Evolutionary conservation across 2,113 vertebrate species (phyloP).

Genomic region (Prietella phreatophila): DNA sequence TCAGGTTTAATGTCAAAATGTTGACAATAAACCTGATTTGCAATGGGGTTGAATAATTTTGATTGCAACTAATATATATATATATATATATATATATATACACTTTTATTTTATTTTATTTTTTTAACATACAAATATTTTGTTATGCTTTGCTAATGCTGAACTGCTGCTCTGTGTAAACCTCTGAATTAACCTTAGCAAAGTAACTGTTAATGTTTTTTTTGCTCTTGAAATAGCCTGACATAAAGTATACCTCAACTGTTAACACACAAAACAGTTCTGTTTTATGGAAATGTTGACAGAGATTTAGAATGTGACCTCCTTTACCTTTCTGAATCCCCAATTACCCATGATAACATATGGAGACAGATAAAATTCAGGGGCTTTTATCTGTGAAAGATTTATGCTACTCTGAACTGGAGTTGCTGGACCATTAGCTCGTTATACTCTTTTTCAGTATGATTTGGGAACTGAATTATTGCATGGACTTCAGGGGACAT

Average conservation of each 20-base stretch:
- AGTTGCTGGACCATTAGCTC: conserved; percentile 44
- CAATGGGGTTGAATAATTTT: too few relatives aligned
- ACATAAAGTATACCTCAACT: not conserved
- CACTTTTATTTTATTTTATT: too few relatives aligned
- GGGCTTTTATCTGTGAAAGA: conserved; percentile 47
- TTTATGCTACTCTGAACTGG: conserved; percentile 44
- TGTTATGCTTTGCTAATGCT: not conserved
- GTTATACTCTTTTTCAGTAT: conserved; percentile 44
- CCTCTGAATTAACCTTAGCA: not conserved
- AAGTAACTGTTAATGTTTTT: not conserved
- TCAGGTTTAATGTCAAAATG: too few relatives aligned
- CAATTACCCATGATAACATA: conserved; percentile 45
- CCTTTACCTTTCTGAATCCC: conserved; percentile 26
- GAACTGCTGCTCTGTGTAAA: not conserved
- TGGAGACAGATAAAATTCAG: conserved; percentile 40
- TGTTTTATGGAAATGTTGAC: conserved; percentile 18
- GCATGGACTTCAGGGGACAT: conserved; percentile 33
- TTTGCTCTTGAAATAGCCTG: not conserved
- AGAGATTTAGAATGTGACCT: conserved; percentile 37
- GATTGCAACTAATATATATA: too few relatives aligned
- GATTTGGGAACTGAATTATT: conserved; percentile 34
- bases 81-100: too few relatives aligned
- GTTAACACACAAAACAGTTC: not conserved
- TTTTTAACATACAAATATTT: not conserved
- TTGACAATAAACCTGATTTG: too few relatives aligned